phyloP scores from a whole-genome alignment of 2,888 invertebrate genomes.

The Rhyacophila evoluta region DNA sequence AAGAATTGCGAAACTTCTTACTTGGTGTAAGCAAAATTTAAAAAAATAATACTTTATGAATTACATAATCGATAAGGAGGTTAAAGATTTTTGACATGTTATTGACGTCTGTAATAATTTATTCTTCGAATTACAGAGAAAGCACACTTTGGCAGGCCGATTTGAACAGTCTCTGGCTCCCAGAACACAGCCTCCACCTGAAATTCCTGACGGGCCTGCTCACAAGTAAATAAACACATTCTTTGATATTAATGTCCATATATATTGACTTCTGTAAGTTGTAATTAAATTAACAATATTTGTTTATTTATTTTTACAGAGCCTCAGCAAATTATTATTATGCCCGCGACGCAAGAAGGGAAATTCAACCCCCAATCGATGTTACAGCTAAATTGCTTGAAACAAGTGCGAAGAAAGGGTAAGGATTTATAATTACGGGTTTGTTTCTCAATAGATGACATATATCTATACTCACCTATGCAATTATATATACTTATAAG shows the following conservation, averaged over 20 bases:
- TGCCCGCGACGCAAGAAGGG: constrained; percentile 84
- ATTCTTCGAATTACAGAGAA: constrained; percentile 64
- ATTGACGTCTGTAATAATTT: constrained; percentile 26
- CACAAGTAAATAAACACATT: constrained; percentile 69
- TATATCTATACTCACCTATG: too few species aligned
- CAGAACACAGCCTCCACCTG: constrained; percentile 85
- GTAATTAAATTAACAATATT: too few species aligned
- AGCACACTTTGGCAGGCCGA: constrained; percentile 73
- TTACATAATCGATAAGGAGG: constrained; percentile 53
- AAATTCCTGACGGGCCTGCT: constrained; percentile 84
- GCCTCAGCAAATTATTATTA: constrained; percentile 88
- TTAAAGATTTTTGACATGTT: constrained; percentile 38
- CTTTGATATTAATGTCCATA: too few species aligned
- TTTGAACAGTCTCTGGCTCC: constrained; percentile 76
- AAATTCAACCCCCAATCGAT: constrained; percentile 77
- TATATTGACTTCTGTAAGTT: too few species aligned
- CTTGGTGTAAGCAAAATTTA: constrained; percentile 71
- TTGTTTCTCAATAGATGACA: too few species aligned
- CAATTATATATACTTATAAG: too few species aligned
- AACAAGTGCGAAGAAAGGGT: constrained; percentile 66
- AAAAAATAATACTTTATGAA: constrained; percentile 37
- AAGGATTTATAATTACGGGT: too few species aligned
- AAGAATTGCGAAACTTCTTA: constrained; percentile 74
- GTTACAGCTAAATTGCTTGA: constrained; percentile 64
- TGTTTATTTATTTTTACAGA: constrained; percentile 62